Conservation (phyloP, 2,797 vertebrate genomes). For the Protonibea diacanthus region DNA sequence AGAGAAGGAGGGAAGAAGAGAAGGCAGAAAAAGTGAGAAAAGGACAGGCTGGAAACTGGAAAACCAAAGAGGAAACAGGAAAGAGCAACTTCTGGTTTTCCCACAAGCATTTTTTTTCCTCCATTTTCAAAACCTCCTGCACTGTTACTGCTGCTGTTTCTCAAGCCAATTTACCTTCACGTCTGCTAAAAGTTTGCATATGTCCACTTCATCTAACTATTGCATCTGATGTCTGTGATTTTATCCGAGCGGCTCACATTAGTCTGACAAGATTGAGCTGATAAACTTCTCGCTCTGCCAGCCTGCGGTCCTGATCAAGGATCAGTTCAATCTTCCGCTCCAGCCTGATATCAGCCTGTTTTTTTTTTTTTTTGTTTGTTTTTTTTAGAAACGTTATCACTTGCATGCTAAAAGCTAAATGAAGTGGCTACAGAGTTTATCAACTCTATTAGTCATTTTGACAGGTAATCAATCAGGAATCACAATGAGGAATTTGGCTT, state of each 20-base stretch:
- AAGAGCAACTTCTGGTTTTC: conserved; percentile 27
- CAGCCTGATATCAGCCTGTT: conserved; percentile 8
- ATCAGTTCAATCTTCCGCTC: conserved; percentile 13
- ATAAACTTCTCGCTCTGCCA: conserved; percentile 32
- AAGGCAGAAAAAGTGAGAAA: conserved; percentile 86
- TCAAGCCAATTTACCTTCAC: background rate
- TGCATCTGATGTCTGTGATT: conserved; percentile 27
- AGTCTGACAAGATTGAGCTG: conserved; percentile 35
- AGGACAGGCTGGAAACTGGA: conserved; percentile 66
- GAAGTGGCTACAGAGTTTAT: conserved; percentile 28
- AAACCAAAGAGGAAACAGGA: conserved; percentile 55
- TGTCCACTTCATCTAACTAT: conserved; percentile 18
- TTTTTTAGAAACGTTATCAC: background rate
- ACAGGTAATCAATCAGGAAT: conserved; percentile 9
- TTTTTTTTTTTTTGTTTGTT: too few species aligned
- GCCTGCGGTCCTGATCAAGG: conserved; percentile 8
- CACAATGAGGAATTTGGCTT: conserved; percentile 16
- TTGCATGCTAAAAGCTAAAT: conserved; percentile 14
- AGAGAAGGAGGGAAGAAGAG: conserved; percentile 79
- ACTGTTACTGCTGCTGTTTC: background rate
- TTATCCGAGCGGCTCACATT: conserved; percentile 37
- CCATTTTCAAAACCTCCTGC: background rate
- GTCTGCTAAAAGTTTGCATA: background rate
- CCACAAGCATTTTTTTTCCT: conserved; percentile 27
- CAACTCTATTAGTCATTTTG: conserved; percentile 32